Base-by-base conservation (phyloP, 2,888 invertebrate genomes). In the Melinaea marsaeus region DNA sequence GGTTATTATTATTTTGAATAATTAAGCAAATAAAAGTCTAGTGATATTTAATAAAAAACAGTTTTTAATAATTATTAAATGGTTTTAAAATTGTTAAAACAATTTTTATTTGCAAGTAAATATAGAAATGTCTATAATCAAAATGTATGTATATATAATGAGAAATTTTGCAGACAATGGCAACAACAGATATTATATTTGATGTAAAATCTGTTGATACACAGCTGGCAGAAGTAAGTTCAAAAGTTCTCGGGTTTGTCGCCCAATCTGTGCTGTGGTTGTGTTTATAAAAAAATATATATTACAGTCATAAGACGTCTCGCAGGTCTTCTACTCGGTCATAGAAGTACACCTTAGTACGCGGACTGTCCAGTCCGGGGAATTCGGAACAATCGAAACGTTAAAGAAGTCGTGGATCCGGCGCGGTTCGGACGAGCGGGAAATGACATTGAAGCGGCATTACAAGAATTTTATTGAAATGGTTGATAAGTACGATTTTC, bases 271-370 rank as follows among this genome's bases (percentile, higher is more conserved):
- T 32, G 6, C 32, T 51, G 22, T 51, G 32, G 11, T 32, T 9
- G 22, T 34, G 1, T 45, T 13, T 4, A 35, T 3, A 4, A 32
- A 7, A 22, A 22, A 9, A 4, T 13, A 4, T 2, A 6, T 46
- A 37, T 55, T 3, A 22, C 13, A 32, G 51, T 60, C 9, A 13
- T 54, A 11, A 51, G 57, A 65, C 55, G 51, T 71, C 3, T 63
- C 61, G 0, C 67, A 67, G 34, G 67, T 57, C 2, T 47, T 67
- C 66, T 13, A 58, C 68, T 42, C 48, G 11, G 13, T 60, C 4
- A 42, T 60, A 9, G 54, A 60, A 4, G 9, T 54, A 5, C 32
- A 54, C 33, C 42, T 42, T 7, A 35, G 37, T 13, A 42, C 59
- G 2, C 3, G 13, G 42, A 13, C 6, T 1, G 7, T 45, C 2